Conservation (phyloP, 1,140 invertebrate species). For the Palaemon carinicauda region DNA sequence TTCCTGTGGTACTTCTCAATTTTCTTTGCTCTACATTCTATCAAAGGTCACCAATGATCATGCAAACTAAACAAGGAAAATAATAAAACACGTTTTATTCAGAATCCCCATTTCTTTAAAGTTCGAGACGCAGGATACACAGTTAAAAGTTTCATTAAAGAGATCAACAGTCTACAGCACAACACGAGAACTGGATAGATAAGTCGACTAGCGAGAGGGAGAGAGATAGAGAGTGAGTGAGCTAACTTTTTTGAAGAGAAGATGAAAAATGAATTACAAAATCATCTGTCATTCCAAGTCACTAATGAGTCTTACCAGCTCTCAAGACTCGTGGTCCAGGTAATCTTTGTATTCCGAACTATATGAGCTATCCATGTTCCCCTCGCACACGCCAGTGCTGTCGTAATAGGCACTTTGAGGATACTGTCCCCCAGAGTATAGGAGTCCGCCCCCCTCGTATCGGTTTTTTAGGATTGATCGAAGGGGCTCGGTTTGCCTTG, state of each 20-base stretch:
- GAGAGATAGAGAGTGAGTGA: too few relatives aligned
- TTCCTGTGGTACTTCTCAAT: too few relatives aligned
- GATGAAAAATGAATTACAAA: not conserved
- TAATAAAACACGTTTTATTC: too few relatives aligned
- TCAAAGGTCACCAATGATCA: too few relatives aligned
- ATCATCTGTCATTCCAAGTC: not conserved
- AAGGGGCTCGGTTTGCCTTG: constrained; percentile 27
- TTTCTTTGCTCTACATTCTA: too few relatives aligned
- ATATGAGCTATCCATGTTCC: constrained; percentile 14
- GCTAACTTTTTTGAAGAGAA: not conserved
- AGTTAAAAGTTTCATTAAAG: too few relatives aligned
- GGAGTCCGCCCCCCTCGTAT: constrained; percentile 45
- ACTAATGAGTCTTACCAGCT: not conserved
- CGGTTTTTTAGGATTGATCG: constrained; percentile 26
- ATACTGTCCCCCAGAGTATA: constrained; percentile 30
- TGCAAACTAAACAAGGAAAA: too few relatives aligned
- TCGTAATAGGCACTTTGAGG: constrained; percentile 49
- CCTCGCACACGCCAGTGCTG: constrained; percentile 29
- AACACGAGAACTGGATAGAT: not conserved
- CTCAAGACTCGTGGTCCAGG: constrained; percentile 49
- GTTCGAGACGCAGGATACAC: too few relatives aligned
- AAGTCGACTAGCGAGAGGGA: not conserved
- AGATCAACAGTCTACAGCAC: not conserved
- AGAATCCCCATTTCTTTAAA: too few relatives aligned
- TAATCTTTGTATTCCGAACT: constrained; percentile 49